Percentiles rank a stretch among this genome's conserved stretches.
phyloP scores from a whole-genome alignment of 2,888 invertebrate species.

The Oxystoma pomonae region DNA sequence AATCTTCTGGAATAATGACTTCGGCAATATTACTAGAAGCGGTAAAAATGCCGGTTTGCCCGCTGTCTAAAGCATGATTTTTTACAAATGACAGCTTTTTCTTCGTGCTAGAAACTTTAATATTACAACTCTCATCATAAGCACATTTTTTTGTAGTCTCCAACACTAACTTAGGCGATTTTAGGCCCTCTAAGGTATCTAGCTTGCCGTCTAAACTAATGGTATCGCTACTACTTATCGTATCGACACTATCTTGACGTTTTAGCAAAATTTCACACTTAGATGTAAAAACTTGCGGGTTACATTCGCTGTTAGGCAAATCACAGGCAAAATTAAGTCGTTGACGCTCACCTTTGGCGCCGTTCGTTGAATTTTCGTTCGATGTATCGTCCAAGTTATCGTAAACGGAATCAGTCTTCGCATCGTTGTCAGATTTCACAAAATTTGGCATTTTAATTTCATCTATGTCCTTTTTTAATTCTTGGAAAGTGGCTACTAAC shows the following conservation, averaged over 20 bases:
- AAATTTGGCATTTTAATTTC: constrained; percentile 17
- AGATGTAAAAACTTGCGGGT: constrained; percentile 26
- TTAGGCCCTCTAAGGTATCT: constrained; percentile 37
- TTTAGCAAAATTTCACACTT: constrained; percentile 35
- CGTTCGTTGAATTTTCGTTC: constrained; percentile 17
- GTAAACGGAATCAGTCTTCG: constrained; percentile 24
- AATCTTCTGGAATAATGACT: too few species aligned
- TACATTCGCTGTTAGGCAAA: constrained; percentile 14
- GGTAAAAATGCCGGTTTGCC: not conserved
- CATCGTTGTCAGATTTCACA: constrained; percentile 5
- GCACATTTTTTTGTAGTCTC: constrained; percentile 32
- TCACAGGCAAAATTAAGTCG: constrained; percentile 32
- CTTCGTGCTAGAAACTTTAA: not conserved
- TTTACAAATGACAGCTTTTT: not conserved
- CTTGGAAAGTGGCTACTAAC: constrained; percentile 42
- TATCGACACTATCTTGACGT: constrained; percentile 13
- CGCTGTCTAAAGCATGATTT: not conserved
- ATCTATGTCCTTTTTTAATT: constrained; percentile 35
- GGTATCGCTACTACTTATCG: constrained; percentile 11
- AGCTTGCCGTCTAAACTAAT: constrained; percentile 11
- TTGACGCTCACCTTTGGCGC: constrained; percentile 42
- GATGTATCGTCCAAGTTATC: constrained; percentile 25
- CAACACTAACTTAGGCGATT: constrained; percentile 44
- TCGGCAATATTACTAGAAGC: not conserved
- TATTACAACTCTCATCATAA: not conserved